Evolutionary conservation across 2,888 invertebrate genomes (phyloP).

Genomic region (Tortrix viridana): DNA sequence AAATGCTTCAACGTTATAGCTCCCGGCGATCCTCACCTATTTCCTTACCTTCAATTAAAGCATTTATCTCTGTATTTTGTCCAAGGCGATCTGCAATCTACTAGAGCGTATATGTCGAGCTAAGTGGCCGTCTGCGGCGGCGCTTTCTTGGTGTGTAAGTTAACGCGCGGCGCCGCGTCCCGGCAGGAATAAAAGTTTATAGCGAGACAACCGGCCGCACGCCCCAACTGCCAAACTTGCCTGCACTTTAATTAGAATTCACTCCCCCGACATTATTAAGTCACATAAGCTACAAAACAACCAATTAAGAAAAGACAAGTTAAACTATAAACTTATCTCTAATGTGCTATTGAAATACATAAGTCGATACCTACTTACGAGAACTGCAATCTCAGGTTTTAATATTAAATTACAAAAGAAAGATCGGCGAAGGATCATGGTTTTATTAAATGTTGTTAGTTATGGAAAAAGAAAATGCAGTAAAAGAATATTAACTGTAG

Average conservation of each 20-base stretch:
- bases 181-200: slow-evolving; percentile 65
- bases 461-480: slow-evolving; percentile 64
- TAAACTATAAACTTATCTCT: background rate
- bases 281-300: slow-evolving; percentile 39
- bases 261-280: slow-evolving; percentile 52
- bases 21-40: slow-evolving; percentile 7
- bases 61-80: slow-evolving; percentile 30
- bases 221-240: slow-evolving; percentile 61
- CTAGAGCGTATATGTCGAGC: slow-evolving; percentile 45
- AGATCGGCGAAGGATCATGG: background rate
- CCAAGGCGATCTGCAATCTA: slow-evolving; percentile 46
- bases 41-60: slow-evolving; percentile 26
- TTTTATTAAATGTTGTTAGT: slow-evolving; percentile 48
- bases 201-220: slow-evolving; percentile 47
- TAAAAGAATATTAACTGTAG: slow-evolving; percentile 69
- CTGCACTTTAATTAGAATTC: slow-evolving; percentile 71
- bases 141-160: slow-evolving; percentile 56
- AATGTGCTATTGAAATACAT: no score
- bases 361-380: background rate
- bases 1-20: slow-evolving; percentile 22
- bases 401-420: slow-evolving; percentile 15
- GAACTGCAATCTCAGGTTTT: slow-evolving; percentile 19
- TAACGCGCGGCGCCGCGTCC: slow-evolving; percentile 43
- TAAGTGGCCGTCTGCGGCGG: slow-evolving; percentile 46
- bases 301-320: background rate